These are phyloP conservation scores for Hemaris fuciformis DNA, from an alignment of 2,888 invertebrate species.

Conservation along the genomic window DNA sequence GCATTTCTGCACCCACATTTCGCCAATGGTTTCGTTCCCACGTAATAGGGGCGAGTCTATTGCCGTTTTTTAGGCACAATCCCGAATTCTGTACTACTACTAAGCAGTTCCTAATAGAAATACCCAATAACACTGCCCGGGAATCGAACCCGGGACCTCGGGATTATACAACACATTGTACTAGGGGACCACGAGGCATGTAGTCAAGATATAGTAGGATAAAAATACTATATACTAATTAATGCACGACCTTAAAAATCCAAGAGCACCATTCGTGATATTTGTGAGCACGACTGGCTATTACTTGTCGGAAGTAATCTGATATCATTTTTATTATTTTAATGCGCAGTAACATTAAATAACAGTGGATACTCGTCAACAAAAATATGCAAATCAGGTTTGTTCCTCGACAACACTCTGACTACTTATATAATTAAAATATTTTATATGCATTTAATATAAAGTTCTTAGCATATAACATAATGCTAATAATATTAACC, in stretches of 20 bases:
- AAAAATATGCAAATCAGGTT: neutral
- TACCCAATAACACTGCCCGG: too few species aligned
- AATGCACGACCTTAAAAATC: neutral
- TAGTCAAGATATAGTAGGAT: too few species aligned
- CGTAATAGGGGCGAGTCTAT: too few species aligned
- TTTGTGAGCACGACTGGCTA: neutral
- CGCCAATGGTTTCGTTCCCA: too few species aligned
- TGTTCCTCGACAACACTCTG: neutral
- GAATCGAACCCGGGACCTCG: too few species aligned
- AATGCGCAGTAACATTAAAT: neutral
- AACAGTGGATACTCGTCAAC: too few species aligned
- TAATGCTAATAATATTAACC: neutral
- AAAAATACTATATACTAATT: neutral
- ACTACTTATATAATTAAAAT: neutral
- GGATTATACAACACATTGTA: too few species aligned
- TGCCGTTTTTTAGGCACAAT: too few species aligned
- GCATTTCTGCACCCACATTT: too few species aligned
- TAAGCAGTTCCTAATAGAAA: too few species aligned
- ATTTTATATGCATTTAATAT: neutral
- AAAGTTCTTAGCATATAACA: neutral
- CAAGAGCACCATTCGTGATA: neutral
- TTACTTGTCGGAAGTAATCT: neutral
- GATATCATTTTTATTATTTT: neutral
- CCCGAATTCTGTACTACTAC: too few species aligned
- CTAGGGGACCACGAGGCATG: too few species aligned